Percentiles rank a stretch among this genome's conserved stretches.
phyloP scores from a whole-genome alignment of 2,113 vertebrate species.

The Microcebus jonahi region DNA sequence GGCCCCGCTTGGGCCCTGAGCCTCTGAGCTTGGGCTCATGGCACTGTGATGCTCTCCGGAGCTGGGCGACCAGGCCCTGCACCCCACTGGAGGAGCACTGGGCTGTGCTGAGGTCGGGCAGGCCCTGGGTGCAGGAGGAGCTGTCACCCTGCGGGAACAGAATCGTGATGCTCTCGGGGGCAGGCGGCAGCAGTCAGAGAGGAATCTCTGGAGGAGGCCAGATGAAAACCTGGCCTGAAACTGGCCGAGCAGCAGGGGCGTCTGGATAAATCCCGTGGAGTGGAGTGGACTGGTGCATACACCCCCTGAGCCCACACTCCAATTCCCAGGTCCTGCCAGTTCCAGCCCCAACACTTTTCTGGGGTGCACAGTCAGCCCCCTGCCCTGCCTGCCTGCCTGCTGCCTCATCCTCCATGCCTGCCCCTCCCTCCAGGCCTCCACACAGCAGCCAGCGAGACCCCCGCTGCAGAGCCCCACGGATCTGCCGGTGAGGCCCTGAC shows the following conservation, averaged over 20 bases:
- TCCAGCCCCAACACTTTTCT: neutral
- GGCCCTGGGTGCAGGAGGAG: neutral
- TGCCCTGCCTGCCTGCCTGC: neutral
- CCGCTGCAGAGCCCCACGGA: too few relatives aligned
- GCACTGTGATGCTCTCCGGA: rapidly evolving
- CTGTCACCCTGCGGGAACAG: rapidly evolving
- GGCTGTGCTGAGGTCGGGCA: neutral
- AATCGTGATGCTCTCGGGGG: neutral
- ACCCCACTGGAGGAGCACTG: too few relatives aligned
- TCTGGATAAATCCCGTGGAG: rapidly evolving
- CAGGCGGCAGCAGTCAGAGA: neutral
- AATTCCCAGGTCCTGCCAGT: rapidly evolving
- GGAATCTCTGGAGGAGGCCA: neutral
- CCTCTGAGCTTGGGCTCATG: neutral
- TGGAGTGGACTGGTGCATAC: rapidly evolving
- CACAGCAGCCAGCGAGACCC: neutral
- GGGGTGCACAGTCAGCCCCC: rapidly evolving
- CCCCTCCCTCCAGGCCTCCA: rapidly evolving
- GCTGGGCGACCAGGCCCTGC: neutral
- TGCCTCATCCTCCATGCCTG: neutral
- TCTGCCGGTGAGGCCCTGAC: neutral
- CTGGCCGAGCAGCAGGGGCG: neutral
- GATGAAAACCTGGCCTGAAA: neutral
- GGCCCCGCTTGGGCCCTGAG: too few relatives aligned
- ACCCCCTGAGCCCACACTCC: rapidly evolving